Percentiles rank a stretch among this genome's conserved stretches.
phyloP scores from a whole-genome alignment of 2,113 vertebrate species.

The Capreolus pygargus region DNA sequence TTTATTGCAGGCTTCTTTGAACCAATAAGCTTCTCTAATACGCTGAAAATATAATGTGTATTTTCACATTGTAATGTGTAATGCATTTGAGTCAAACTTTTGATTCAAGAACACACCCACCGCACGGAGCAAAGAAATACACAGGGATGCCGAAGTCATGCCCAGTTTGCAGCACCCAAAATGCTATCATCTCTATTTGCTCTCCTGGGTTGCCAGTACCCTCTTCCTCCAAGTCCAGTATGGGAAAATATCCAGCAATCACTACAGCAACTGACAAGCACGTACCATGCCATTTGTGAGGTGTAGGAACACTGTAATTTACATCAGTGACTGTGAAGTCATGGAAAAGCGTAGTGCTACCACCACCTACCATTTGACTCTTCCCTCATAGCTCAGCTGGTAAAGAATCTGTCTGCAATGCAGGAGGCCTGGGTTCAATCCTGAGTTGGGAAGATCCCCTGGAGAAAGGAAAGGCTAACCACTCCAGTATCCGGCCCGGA shows the following conservation, averaged over 20 bases:
- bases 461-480: not conserved
- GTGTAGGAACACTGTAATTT: rapidly evolving
- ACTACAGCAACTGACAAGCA: rapidly evolving
- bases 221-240: not conserved
- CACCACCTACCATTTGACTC: not conserved
- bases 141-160: not conserved
- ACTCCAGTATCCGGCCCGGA: not conserved
- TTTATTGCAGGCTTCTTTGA: not conserved
- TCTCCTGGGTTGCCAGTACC: not conserved
- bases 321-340: not conserved
- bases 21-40: not conserved
- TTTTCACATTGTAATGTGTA: not conserved
- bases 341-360: not conserved
- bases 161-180: not conserved
- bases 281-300: rapidly evolving
- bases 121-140: not conserved
- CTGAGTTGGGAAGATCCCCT: not conserved
- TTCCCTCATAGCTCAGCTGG: not conserved
- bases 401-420: not conserved
- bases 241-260: not conserved
- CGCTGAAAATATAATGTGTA: not conserved
- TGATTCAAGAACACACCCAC: not conserved
- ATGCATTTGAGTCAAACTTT: not conserved
- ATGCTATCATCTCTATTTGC: too few species aligned
- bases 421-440: not conserved